Conservation (phyloP, 2,113 vertebrate genomes). For the Phylloscopus trochilus region DNA sequence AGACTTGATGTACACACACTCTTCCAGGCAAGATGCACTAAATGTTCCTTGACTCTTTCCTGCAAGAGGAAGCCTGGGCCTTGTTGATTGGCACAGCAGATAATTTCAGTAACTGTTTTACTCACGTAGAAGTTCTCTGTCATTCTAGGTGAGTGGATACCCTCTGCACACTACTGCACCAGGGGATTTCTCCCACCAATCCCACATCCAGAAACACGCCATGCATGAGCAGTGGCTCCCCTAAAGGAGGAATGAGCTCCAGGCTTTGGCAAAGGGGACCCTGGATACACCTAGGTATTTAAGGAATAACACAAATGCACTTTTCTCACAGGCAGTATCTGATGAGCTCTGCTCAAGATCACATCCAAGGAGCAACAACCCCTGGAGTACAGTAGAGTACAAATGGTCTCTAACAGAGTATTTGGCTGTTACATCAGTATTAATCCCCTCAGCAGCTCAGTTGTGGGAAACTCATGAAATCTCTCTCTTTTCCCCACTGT, state of each 20-base stretch:
- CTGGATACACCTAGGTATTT: neutral
- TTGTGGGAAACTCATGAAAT: constrained; percentile 11
- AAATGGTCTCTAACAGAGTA: constrained; percentile 23
- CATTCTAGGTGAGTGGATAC: neutral
- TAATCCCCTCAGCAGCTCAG: constrained; percentile 6
- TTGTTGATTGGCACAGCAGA: neutral
- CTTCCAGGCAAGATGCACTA: neutral
- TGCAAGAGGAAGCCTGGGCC: neutral
- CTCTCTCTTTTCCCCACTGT: constrained; percentile 31
- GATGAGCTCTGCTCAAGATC: constrained; percentile 8
- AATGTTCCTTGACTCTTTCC: neutral
- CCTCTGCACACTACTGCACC: neutral
- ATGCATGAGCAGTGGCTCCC: rapidly evolving
- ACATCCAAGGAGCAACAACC: neutral
- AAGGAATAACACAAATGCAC: neutral
- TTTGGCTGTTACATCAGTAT: constrained; percentile 27
- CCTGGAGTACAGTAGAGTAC: neutral
- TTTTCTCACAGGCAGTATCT: neutral
- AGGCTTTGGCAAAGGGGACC: neutral
- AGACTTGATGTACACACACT: neutral
- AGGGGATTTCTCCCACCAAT: neutral
- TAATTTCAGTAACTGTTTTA: neutral
- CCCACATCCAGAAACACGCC: neutral
- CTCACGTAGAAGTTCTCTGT: neutral
- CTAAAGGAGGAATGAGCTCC: neutral